Evolutionary conservation across 1,140 invertebrate species (phyloP), one percentile per base, ranked within the genome.

Genomic region (Hyposmocoma kahamanoa): DNA sequence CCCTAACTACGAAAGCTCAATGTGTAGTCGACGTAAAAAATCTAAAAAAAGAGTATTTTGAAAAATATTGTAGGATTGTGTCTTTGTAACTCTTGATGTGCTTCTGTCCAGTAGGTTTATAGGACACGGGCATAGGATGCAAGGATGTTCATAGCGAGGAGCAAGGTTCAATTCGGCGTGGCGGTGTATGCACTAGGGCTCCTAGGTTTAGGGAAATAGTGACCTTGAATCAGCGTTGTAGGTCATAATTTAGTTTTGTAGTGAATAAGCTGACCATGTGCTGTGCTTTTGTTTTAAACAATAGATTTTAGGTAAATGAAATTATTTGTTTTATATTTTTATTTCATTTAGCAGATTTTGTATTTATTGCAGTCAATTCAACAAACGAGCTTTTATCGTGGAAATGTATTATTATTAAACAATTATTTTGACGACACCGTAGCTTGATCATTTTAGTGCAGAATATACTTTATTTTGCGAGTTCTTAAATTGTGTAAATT

Each of bases 201-300:
- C 70, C 72, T 74, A 75, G 70, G 50, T 56, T 62, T 84, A 82
- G 76, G 68, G 61, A 63, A 69, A 72, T 82, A 75, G 72, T 60
- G 72, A 82, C 72, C 74, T 76, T 70, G 59, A 66, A 61, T 58
- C 74, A 67, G 65, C 63, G 67, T 70, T 64, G 51, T 75, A 78
- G 76, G 63, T 77, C 64, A 53, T 79, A 74, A 81, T 72, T 75
- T 81, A 72, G 70, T 81, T 76, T 75, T 44, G 58, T 81, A 77
- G 67, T 67, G 61, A 73, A 62, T 84, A 84, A 84, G 81, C 79
- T 81, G 79, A 85, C 71, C 71, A 84, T 78, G 82, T 85, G 82
- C 82, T 85, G 82, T 85, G 82, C 75, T 85, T 84, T 81, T 80
- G 74, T 85, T 85, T 85, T 80, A 82, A 85, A 78, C 60, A 65